Evolutionary conservation across 2,888 invertebrate species (phyloP), one percentile per base, ranked within the genome.

Genomic region (Coelopa pilipes): DNA sequence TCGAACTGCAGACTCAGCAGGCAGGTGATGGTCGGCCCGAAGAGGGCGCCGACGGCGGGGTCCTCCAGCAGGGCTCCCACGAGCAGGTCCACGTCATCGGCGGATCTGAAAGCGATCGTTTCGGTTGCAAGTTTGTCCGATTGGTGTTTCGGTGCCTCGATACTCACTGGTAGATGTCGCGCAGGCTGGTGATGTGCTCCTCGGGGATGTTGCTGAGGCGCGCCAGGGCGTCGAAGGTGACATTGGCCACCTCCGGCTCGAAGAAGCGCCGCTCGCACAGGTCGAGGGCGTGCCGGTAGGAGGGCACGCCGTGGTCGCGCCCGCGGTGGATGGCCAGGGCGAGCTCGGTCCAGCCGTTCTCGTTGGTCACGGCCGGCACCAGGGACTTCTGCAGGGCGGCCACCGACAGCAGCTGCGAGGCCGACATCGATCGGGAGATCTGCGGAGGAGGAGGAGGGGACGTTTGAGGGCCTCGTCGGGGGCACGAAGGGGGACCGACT

Each of bases 21-120:
- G 81, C 97, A 98, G n/a, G 93, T 93, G 70, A 97, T 92, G 0
- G 97, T 97, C 0, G 94, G 93, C 1, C 97, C 97, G 5, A 97
- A 92, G 0, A 95, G 90, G 0, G 95, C 93, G 5, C 96, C 96
- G 0, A 92, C 91, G 0, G 90, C 90, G 0, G 96, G 92, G 71
- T 90, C 91, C 87, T 98, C 97, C 76, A 96, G 89, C 13, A 96
- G 89, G 3, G 94, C 96, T 49, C 95, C 97, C 5, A 94, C 91
- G 81, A 97, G 90, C 15, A 97, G 89, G 84, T 98, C 97, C 19
- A 97, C 90, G 81, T 97, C 96, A 79, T 93, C 92, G 1, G 93
- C 89, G 72, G 89, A 89, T 74, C 92, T 91, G 79, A 77, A 19
- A 62, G 53, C 19, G 57, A 13, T 59, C 1, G 21, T 17, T 59